Percentiles rank a stretch among this genome's conserved stretches.
Conservation (phyloP, 2,113 vertebrate species). For the Cynocephalus volans region DNA sequence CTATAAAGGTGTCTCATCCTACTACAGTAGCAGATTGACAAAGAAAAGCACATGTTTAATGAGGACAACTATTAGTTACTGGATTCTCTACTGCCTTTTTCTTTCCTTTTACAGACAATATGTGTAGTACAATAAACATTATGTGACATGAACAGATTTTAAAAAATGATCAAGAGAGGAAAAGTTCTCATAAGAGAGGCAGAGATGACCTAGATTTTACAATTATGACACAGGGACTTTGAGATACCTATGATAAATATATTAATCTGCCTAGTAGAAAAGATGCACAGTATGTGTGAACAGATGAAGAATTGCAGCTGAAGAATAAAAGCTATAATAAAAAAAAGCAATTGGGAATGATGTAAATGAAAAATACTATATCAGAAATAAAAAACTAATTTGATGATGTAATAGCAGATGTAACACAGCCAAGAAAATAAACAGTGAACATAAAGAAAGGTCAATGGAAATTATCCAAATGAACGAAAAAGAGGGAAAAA, state of each 20-base stretch:
- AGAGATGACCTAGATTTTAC: neutral
- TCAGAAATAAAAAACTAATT: neutral
- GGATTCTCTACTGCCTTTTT: neutral
- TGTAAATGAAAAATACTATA: neutral
- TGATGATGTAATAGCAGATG: neutral
- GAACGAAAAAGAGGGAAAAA: neutral
- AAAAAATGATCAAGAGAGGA: neutral
- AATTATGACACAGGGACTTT: neutral
- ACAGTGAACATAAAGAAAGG: neutral
- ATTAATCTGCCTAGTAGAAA: neutral
- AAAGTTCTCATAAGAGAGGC: neutral
- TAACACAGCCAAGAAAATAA: neutral
- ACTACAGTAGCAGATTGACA: fast-evolving
- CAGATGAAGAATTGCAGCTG: neutral
- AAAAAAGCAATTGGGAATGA: neutral
- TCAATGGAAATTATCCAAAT: neutral
- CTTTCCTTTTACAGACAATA: neutral
- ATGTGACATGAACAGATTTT: neutral
- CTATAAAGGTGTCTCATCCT: neutral
- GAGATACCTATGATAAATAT: neutral
- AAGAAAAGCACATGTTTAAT: neutral
- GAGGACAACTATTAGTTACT: neutral
- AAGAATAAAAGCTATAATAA: neutral
- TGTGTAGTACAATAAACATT: neutral
- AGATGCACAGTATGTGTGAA: neutral